Percentiles rank a stretch among this genome's conserved stretches.
These are phyloP conservation scores for Sturnus vulgaris DNA, from an alignment of 2,113 vertebrate species.

Conservation along the genomic window DNA sequence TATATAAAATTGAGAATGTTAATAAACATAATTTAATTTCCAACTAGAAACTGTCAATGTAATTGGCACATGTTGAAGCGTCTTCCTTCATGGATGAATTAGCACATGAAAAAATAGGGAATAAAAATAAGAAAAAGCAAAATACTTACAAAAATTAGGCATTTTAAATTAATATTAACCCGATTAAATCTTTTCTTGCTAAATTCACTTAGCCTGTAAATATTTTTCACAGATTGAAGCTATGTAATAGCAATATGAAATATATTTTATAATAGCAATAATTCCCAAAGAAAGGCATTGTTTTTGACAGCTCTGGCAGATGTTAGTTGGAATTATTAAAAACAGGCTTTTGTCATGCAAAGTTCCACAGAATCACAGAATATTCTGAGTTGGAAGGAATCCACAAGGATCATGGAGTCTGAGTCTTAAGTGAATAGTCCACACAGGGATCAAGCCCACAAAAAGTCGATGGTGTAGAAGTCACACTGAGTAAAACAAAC, in stretches of 20 bases:
- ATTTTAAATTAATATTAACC: neutral
- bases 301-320: neutral
- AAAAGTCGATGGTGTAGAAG: neutral
- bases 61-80: neutral
- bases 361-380: neutral
- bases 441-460: neutral
- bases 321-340: neutral
- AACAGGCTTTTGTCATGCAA: neutral
- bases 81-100: neutral
- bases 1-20: neutral
- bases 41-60: neutral
- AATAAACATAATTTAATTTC: neutral
- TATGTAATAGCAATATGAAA: neutral
- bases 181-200: neutral
- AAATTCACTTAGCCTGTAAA: neutral
- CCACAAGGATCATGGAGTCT: neutral
- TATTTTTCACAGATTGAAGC: neutral
- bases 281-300: neutral
- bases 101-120: neutral
- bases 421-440: neutral
- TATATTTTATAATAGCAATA: neutral
- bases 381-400: neutral
- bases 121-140: neutral
- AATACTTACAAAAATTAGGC: neutral
- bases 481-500: neutral